Evolutionary conservation across 2,797 vertebrate species (phyloP).

Genomic region (Notamacropus eugenii): DNA sequence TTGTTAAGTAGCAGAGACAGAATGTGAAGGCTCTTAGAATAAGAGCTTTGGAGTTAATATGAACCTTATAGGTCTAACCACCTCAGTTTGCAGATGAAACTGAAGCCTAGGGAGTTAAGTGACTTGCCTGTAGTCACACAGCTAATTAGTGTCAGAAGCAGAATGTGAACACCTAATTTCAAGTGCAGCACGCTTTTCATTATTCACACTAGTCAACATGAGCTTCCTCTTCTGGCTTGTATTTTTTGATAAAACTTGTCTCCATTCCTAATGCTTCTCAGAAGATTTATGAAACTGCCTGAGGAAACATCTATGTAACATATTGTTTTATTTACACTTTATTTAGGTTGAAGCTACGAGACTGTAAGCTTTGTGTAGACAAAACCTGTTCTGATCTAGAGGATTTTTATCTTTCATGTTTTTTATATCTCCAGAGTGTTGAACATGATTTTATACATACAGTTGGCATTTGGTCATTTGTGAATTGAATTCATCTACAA

Average conservation of each 20-base stretch:
- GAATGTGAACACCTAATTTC: neutral
- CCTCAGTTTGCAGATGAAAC: neutral
- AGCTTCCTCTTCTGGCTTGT: neutral
- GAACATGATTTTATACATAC: neutral
- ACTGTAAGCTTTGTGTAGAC: neutral
- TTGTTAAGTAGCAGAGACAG: neutral
- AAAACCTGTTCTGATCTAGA: neutral
- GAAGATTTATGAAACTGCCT: neutral
- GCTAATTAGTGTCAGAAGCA: neutral
- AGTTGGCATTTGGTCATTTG: neutral
- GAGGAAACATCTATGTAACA: neutral
- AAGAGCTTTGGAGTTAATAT: neutral
- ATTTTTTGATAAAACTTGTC: neutral
- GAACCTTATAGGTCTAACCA: neutral
- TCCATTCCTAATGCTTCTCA: neutral
- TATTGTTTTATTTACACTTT: neutral
- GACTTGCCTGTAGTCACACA: neutral
- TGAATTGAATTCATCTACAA: neutral
- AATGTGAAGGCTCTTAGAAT: neutral
- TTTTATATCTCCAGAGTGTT: neutral
- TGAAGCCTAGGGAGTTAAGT: neutral
- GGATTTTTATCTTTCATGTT: neutral
- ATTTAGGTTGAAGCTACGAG: neutral
- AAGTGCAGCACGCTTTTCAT: neutral
- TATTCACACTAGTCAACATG: neutral